Base-by-base conservation (phyloP, 1,140 invertebrate species). In the Drosophila pseudoobscura region DNA sequence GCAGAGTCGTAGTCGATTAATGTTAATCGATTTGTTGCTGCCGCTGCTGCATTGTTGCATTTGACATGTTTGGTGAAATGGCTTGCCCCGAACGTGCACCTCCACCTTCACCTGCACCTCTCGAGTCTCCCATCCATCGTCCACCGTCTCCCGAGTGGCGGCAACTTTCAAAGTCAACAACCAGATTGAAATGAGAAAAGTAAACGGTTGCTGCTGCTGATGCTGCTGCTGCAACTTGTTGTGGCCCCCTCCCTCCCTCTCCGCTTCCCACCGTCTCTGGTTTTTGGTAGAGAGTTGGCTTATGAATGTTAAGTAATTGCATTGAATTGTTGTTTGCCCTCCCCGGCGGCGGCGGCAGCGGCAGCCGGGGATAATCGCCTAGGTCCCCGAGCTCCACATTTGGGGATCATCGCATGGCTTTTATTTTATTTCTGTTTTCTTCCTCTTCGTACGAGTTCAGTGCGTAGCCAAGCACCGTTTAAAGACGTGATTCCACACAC, bases 151-250 rank as follows among this genome's bases (percentile, higher is more conserved):
- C 20, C 55, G 13, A 26, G 53, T 56, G 53, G 70, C 76, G 74
- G 78, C 73, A 47, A 77, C 73, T 82, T 78, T 78, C 64, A 64
- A 83, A 78, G 75, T 82, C 79, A 82, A 83, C 78, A 73, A 59
- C 78, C 54, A 69, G 66, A 57, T 69, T 70, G 64, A 70, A 70
- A 70, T 70, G 66, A 70, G 66, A 70, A 70, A 70, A 70, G 66
- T 70, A 70, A 70, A 70, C 63, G 66, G 44, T 73, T 64, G 62
- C 57, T 79, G 61, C 55, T 47, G 62, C 57, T 15, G 15, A 0
- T 15, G 44, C 44, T 63, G 62, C 57, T 78, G 61, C 66, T 49
- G 45, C 45, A 66, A 68, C 55, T 55, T 59, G 69, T 63, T 78
- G 68, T 60, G 17, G 20, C 11, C 29, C 13, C 35, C 35, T 29